Evolutionary conservation across 23 tunicate genomes (phyloP).

Genomic region (Halocynthia aurantium): DNA sequence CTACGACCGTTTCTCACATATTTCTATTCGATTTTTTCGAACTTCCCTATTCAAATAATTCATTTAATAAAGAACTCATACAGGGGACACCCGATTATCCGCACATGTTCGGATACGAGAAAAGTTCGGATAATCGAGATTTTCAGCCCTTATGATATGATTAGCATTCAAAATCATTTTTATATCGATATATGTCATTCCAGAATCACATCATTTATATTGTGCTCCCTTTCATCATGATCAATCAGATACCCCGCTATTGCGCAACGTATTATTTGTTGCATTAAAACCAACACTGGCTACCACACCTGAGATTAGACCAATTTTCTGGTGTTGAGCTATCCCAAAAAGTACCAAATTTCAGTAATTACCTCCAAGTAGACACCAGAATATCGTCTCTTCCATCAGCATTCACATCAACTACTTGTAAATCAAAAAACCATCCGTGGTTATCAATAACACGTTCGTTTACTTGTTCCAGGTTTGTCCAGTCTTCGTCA

Average conservation of each 20-base stretch:
- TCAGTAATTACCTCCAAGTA: conserved; percentile 61
- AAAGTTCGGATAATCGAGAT: too few species aligned
- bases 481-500: conserved; percentile 72
- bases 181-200: too few species aligned
- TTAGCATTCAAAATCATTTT: too few species aligned
- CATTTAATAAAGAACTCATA: background rate
- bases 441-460: conserved; percentile 92
- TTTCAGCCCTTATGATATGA: too few species aligned
- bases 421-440: conserved; percentile 70
- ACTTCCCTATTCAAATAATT: background rate
- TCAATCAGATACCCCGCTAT: too few species aligned
- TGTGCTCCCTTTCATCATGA: too few species aligned
- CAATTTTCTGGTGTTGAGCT: too few species aligned
- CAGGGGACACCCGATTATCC: background rate
- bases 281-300: too few species aligned
- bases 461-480: conserved; percentile 71
- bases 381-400: conserved; percentile 80
- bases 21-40: background rate
- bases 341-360: too few species aligned
- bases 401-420: conserved; percentile 94
- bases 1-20: background rate
- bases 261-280: too few species aligned
- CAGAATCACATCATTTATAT: too few species aligned
- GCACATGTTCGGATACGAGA: background rate
- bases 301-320: too few species aligned